Evolutionary conservation across 2,113 vertebrate genomes (phyloP).

Genomic region (Labrus mixtus): DNA sequence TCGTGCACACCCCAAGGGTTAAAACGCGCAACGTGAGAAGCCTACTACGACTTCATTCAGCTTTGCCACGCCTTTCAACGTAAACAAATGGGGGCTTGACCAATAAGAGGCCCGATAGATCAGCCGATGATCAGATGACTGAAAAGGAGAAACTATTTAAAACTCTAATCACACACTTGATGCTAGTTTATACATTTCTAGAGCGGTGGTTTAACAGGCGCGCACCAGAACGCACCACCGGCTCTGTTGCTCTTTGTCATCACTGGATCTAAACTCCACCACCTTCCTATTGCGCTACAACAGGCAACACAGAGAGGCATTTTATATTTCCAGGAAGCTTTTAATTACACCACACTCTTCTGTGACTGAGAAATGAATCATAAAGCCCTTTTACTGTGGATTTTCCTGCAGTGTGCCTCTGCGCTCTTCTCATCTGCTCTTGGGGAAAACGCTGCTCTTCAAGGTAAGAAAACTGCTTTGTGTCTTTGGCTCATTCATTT

Average conservation of each 20-base stretch:
- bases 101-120: conserved; percentile 80
- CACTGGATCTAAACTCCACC: conserved; percentile 30
- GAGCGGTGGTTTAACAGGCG: neutral
- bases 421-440: conserved; percentile 35
- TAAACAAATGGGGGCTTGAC: conserved; percentile 83
- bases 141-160: conserved; percentile 83
- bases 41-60: conserved; percentile 79
- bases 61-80: conserved; percentile 77
- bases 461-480: conserved; percentile 71
- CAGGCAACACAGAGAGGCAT: neutral
- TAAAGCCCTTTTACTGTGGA: conserved; percentile 56
- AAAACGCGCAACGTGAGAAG: conserved; percentile 61
- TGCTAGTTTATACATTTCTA: conserved; percentile 57
- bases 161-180: conserved; percentile 76
- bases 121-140: conserved; percentile 89
- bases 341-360: neutral
- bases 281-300: neutral
- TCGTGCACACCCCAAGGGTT: conserved; percentile 21
- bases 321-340: conserved; percentile 14
- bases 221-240: conserved; percentile 22
- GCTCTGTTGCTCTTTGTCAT: conserved; percentile 40
- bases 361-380: conserved; percentile 70
- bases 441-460: conserved; percentile 56
- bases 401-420: conserved; percentile 60
- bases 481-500: conserved; percentile 35